Base-by-base conservation (phyloP, 2,113 vertebrate genomes). In the Nycticorax nycticorax region DNA sequence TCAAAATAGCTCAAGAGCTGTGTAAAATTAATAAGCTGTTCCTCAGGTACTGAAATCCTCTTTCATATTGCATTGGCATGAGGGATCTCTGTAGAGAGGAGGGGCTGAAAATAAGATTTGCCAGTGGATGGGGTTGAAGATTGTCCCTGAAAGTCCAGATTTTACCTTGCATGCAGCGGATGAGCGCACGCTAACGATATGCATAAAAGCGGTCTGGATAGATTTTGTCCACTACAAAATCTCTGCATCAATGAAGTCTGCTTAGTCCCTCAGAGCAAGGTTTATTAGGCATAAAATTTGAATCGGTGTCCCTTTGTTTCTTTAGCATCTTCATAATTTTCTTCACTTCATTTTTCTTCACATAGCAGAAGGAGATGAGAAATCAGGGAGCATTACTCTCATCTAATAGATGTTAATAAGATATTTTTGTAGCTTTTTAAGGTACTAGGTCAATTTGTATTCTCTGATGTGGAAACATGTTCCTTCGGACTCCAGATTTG, bases 1-100 rank as follows among this genome's bases (percentile, higher is more conserved):
- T 96, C 89, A 93, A 96, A 97, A 96, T 96, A 97, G 92, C 90
- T 96, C 93, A 81, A 89, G 86, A 93, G 69, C 80, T 95, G 88
- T 85, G 76, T 95, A 96, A 97, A 95, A 97, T 97, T 97, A 97
- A 96, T 95, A 96, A 97, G 77, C 91, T 93, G 37, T 82, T 96
- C 84, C 69, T 83, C 48, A 64, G 68, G 55, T 72, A 75, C 79
- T 89, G 89, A 87, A 92, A 92, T 93, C 83, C 28, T 93, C 39
- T 89, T 93, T 95, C 66, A 69, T 81, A 79, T 87, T 81, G 41
- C 56, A 66, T 53, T 91, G 80, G 48, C 48, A 73, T 37, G 41
- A 88, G 19, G 7, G 43, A 75, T 78, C 43, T 91, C 69, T 79
- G 30, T 56, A 68, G 35, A 89, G 43, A 45, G 56, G 66, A 87